These are phyloP conservation scores for Xiphydria camelus DNA, from an alignment of 2,888 invertebrate genomes.

Conservation along the genomic window DNA sequence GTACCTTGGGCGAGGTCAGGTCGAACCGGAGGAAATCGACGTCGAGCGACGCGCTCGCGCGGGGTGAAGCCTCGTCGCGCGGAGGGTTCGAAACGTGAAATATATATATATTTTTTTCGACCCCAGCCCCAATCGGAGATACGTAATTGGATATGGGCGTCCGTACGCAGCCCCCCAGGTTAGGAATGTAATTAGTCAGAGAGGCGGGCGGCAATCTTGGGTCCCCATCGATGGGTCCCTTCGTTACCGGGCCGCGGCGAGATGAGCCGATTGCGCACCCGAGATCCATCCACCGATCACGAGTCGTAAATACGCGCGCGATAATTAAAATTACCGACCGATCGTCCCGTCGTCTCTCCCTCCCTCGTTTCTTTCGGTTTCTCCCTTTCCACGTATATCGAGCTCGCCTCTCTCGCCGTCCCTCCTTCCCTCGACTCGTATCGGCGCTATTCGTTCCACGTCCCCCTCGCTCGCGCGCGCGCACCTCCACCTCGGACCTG, in stretches of 20 bases:
- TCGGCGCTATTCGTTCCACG: too few relatives aligned
- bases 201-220: constrained; percentile 42
- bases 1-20: too few relatives aligned
- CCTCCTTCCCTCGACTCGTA: too few relatives aligned
- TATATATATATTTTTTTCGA: constrained; percentile 2
- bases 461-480: too few relatives aligned
- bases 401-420: too few relatives aligned
- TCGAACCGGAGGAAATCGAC: too few relatives aligned
- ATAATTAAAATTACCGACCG: constrained; percentile 49
- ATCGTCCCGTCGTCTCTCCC: constrained; percentile 26
- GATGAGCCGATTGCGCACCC: constrained; percentile 30
- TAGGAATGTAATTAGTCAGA: constrained; percentile 54
- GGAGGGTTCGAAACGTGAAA: too few relatives aligned
- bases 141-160: constrained; percentile 37
- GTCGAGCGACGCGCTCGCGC: too few relatives aligned
- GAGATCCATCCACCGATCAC: constrained; percentile 40
- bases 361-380: too few relatives aligned
- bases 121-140: constrained; percentile 31
- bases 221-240: constrained; percentile 33
- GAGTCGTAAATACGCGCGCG: constrained; percentile 38
- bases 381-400: too few relatives aligned
- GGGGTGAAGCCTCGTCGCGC: too few relatives aligned
- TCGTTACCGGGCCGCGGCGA: constrained; percentile 30
- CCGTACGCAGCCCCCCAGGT: constrained; percentile 32
- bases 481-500: too few relatives aligned